Conservation (phyloP, 2,113 vertebrate genomes). For the Callaeas wilsoni region DNA sequence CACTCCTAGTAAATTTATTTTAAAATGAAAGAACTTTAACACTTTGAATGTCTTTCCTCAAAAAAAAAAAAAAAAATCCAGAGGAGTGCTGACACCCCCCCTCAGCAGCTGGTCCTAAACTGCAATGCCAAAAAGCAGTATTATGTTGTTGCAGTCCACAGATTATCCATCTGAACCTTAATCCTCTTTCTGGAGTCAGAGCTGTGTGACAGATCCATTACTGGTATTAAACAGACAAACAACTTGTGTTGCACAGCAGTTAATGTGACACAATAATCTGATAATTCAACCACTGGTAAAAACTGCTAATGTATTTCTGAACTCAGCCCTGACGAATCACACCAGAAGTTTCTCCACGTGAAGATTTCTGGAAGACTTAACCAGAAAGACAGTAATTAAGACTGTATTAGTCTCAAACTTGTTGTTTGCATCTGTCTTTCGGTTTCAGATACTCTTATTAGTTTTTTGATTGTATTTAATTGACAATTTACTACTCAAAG, state of each 20-base stretch:
- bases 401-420: background rate
- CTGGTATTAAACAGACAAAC: background rate
- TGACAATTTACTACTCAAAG: background rate
- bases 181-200: background rate
- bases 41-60: background rate
- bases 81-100: background rate
- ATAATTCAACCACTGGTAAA: background rate
- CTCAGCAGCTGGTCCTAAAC: background rate
- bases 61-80: background rate
- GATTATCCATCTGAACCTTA: conserved; percentile 3
- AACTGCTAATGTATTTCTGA: background rate
- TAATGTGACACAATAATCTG: background rate
- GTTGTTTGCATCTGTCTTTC: background rate
- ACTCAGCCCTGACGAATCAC: background rate
- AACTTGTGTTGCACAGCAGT: background rate
- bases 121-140: background rate
- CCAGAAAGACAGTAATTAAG: background rate
- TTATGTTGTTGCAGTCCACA: background rate
- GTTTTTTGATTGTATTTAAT: background rate
- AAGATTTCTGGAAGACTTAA: background rate
- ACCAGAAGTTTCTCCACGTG: background rate
- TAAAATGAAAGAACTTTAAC: background rate
- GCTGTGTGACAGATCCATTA: background rate
- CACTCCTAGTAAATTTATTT: background rate
- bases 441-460: background rate